Percentiles rank a stretch among this genome's conserved stretches.
phyloP scores from a whole-genome alignment of 1,140 invertebrate species.

The Anagrus nilaparvatae region DNA sequence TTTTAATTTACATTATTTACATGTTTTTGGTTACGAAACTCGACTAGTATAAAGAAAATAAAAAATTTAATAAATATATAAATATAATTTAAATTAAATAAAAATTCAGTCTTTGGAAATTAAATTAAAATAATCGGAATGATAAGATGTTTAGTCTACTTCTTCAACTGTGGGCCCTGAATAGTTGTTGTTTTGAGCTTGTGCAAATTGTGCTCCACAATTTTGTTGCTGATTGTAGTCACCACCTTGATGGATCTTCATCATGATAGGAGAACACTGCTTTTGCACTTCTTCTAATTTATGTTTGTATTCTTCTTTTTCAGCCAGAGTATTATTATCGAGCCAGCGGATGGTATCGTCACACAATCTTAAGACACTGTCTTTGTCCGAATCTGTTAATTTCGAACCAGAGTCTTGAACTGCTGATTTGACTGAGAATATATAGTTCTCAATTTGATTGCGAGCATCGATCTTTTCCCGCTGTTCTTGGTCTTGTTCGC shows the following conservation, averaged over 20 bases:
- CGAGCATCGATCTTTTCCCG: conserved; percentile 49
- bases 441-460: conserved; percentile 60
- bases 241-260: conserved; percentile 58
- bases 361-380: conserved; percentile 32
- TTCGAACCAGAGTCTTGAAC: conserved; percentile 30
- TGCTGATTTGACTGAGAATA: conserved; percentile 55
- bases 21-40: not conserved
- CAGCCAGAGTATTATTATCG: conserved; percentile 56
- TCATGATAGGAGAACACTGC: conserved; percentile 64
- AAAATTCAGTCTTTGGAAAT: conserved; percentile 6
- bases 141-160: conserved; percentile 42
- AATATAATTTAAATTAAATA: conserved; percentile 5
- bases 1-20: conserved; percentile 1
- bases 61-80: no score
- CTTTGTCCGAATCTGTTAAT: conserved; percentile 27
- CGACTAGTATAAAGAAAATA: no score
- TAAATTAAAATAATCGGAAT: conserved; percentile 3
- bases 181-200: conserved; percentile 13
- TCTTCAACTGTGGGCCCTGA: conserved; percentile 52
- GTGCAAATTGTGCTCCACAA: conserved; percentile 18
- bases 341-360: conserved; percentile 44
- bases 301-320: conserved; percentile 67
- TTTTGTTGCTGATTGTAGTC: conserved; percentile 26
- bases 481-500: conserved; percentile 47
- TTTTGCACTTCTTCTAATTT: conserved; percentile 61